Base-by-base conservation (phyloP, 2,797 vertebrate species). In the Acanthornis magna region DNA sequence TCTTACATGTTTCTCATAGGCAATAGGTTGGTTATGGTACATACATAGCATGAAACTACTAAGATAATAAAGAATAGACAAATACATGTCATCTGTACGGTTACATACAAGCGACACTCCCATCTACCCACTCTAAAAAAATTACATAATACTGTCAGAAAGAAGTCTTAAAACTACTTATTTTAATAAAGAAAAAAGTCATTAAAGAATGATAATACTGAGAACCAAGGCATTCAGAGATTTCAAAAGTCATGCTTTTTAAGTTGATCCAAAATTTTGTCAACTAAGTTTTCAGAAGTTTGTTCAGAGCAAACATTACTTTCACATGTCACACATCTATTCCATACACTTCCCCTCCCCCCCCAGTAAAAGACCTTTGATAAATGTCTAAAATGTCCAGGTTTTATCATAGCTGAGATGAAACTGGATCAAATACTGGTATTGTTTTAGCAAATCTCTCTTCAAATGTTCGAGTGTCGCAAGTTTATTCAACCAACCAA, bases 1-100 rank as follows among this genome's bases (percentile, higher is more conserved):
- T 98, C 98, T 98, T 98, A 99, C 98, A 98, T 98, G 98, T 98
- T 98, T 98, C 97, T 98, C 98, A 98, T 98, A 98, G 98, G 98
- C 98, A 99, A 98, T 98, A 98, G 98, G 98, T 98, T 98, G 98
- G 98, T 98, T 98, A 98, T 98, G 98, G 97, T 98, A 98, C 98
- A 98, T 97, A 98, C 96, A 98, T 74, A 98, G 98, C 98, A 98
- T 98, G 98, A 97, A 98, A 98, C 98, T 98, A 98, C 97, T 97
- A 97, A 97, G 97, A 97, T 97, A 98, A 97, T 98, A 98, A 97
- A 98, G 98, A 98, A 98, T 89, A 98, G 98, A 98, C 97, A 98
- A 98, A 98, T 97, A 97, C 97, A 97, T 97, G 97, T 98, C 97
- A 97, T 97, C 97, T 97, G 97, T 97, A 98, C 71, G 97, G 96